Conservation (phyloP, 2,797 vertebrate species). For the Bufotes viridis region DNA sequence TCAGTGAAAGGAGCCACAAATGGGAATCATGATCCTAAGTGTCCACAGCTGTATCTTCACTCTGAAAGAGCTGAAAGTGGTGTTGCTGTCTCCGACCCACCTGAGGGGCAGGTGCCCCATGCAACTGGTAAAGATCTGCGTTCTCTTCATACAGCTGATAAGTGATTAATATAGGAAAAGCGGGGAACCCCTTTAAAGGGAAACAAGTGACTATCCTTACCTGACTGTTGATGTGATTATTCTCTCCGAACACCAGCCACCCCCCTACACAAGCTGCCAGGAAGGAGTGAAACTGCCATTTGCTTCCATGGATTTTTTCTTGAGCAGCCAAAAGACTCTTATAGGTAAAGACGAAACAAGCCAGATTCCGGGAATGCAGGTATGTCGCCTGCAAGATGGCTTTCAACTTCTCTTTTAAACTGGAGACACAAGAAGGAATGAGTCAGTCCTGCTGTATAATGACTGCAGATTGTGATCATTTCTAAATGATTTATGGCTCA, state of each 20-base stretch:
- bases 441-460: background rate
- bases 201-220: slow-evolving; percentile 69
- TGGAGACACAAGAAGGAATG: slow-evolving; percentile 67
- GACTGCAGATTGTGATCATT: too few species aligned
- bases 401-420: slow-evolving; percentile 87
- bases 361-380: slow-evolving; percentile 89
- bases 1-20: too few species aligned
- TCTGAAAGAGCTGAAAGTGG: too few species aligned
- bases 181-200: too few species aligned
- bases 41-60: too few species aligned
- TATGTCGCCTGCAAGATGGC: slow-evolving; percentile 89
- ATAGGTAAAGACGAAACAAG: slow-evolving; percentile 91
- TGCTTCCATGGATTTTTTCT: slow-evolving; percentile 83
- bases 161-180: too few species aligned
- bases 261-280: slow-evolving; percentile 90
- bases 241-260: slow-evolving; percentile 89
- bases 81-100: too few species aligned
- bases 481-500: too few species aligned
- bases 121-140: too few species aligned
- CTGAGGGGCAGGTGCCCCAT: too few species aligned
- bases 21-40: too few species aligned
- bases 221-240: slow-evolving; percentile 96
- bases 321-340: slow-evolving; percentile 87
- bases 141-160: too few species aligned
- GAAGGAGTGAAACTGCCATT: slow-evolving; percentile 86